phyloP scores from a whole-genome alignment of 2,113 vertebrate species.

The Laticauda laticaudata region DNA sequence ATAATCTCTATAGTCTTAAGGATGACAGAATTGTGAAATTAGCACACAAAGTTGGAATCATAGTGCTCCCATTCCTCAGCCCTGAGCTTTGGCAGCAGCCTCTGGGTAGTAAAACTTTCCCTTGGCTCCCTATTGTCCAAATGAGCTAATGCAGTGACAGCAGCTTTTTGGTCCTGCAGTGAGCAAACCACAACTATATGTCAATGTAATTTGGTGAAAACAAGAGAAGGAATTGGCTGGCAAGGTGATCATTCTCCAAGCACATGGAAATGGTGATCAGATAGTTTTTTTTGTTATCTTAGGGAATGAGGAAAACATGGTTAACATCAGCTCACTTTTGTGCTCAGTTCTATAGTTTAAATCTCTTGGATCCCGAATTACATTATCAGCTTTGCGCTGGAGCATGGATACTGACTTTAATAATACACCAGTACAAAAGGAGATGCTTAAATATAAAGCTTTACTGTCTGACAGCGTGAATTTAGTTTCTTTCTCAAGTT shows the following conservation, averaged over 20 bases:
- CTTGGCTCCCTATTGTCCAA: conserved; percentile 33
- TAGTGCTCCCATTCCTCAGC: not conserved
- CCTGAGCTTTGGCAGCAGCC: conserved; percentile 22
- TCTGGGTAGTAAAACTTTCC: conserved; percentile 46
- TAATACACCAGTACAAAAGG: not conserved
- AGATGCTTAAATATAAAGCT: not conserved
- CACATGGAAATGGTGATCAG: not conserved
- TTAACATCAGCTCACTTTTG: not conserved
- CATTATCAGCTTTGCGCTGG: not conserved
- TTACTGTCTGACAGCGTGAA: not conserved
- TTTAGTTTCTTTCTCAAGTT: not conserved
- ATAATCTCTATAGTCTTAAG: not conserved
- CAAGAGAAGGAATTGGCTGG: not conserved
- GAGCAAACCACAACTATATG: conserved; percentile 17
- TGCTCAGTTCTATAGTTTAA: not conserved
- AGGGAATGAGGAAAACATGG: not conserved
- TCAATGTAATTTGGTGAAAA: conserved; percentile 29
- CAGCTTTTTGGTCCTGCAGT: conserved; percentile 2
- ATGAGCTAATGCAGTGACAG: conserved; percentile 57
- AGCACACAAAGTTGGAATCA: not conserved
- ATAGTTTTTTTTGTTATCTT: not conserved
- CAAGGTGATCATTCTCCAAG: conserved; percentile 1
- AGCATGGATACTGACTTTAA: not conserved
- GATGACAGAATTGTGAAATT: not conserved
- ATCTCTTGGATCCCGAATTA: not conserved